These are phyloP conservation scores for Drosophila nannoptera DNA, from an alignment of 1,140 invertebrate species.

Conservation along the genomic window DNA sequence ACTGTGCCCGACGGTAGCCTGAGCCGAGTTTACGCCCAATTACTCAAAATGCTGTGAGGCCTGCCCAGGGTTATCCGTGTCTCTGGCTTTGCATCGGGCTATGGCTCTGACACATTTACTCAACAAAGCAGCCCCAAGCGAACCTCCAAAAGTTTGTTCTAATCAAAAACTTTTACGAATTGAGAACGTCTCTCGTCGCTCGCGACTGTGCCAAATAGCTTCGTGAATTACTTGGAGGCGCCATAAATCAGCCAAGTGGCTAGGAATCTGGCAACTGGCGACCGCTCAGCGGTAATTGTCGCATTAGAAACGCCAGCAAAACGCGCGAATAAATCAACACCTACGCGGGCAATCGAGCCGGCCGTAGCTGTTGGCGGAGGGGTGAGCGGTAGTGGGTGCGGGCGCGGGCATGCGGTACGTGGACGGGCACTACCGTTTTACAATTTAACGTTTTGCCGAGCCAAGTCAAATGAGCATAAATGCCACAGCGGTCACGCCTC, in stretches of 20 bases:
- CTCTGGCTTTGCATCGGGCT: background rate
- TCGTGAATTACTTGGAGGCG: conserved; percentile 61
- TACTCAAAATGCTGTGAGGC: conserved; percentile 45
- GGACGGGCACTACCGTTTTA: conserved; percentile 35
- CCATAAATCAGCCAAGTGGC: conserved; percentile 72
- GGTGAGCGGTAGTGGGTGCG: background rate
- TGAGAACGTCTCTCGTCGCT: conserved; percentile 42
- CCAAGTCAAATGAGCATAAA: conserved; percentile 58
- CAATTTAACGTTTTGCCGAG: conserved; percentile 54
- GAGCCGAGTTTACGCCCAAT: conserved; percentile 61
- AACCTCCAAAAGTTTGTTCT: conserved; percentile 30
- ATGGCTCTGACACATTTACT: conserved; percentile 67
- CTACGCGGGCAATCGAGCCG: conserved; percentile 15
- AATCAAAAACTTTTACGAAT: conserved; percentile 61
- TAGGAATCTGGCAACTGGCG: conserved; percentile 60
- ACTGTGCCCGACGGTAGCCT: conserved; percentile 34
- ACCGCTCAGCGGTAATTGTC: conserved; percentile 59
- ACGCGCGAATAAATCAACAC: conserved; percentile 69
- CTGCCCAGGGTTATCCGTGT: conserved; percentile 31
- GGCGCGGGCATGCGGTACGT: conserved; percentile 6
- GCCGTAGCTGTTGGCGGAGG: background rate
- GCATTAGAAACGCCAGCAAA: conserved; percentile 74
- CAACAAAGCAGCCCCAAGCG: conserved; percentile 56
- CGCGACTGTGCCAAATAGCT: conserved; percentile 55
- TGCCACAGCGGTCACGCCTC: conserved; percentile 67